Evolutionary conservation across 2,888 invertebrate species (phyloP).

Genomic region (Melolontha melolontha): DNA sequence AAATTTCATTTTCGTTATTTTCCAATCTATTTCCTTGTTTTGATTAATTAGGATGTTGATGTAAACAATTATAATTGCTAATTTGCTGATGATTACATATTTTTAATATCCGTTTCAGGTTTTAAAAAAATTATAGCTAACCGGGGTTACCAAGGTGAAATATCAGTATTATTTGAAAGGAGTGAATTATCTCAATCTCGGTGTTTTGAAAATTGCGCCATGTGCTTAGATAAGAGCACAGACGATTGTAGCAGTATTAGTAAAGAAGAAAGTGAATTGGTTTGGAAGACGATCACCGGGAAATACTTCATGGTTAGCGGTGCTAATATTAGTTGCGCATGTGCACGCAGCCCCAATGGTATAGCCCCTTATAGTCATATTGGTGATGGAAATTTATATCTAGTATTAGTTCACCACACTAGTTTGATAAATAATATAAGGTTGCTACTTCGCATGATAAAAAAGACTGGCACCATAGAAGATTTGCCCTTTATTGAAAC

Average conservation of each 20-base stretch:
- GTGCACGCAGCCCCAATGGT: slow-evolving; percentile 79
- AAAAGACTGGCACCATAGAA: slow-evolving; percentile 74
- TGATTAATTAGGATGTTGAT: background rate
- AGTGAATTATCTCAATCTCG: slow-evolving; percentile 33
- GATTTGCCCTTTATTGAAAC: slow-evolving; percentile 82
- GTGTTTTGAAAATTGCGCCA: slow-evolving; percentile 68
- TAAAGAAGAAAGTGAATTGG: slow-evolving; percentile 45
- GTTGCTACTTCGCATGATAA: slow-evolving; percentile 74
- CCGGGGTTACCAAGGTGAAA: slow-evolving; percentile 74
- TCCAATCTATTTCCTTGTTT: no score
- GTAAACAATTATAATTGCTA: background rate
- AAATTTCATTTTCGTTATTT: no score
- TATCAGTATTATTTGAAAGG: slow-evolving; percentile 63
- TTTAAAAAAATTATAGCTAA: slow-evolving; percentile 74
- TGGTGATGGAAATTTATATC: slow-evolving; percentile 83
- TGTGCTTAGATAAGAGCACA: slow-evolving; percentile 58
- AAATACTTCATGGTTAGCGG: slow-evolving; percentile 83
- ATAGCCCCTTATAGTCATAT: slow-evolving; percentile 83
- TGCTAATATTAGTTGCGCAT: slow-evolving; percentile 82
- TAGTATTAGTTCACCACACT: slow-evolving; percentile 80
- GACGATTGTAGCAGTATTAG: slow-evolving; percentile 42
- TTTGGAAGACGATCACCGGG: slow-evolving; percentile 75
- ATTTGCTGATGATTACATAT: background rate
- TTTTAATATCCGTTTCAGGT: slow-evolving; percentile 60
- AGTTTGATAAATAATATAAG: slow-evolving; percentile 78